These are phyloP conservation scores for Pocota personata DNA, from an alignment of 2,888 invertebrate species.

Conservation along the genomic window DNA sequence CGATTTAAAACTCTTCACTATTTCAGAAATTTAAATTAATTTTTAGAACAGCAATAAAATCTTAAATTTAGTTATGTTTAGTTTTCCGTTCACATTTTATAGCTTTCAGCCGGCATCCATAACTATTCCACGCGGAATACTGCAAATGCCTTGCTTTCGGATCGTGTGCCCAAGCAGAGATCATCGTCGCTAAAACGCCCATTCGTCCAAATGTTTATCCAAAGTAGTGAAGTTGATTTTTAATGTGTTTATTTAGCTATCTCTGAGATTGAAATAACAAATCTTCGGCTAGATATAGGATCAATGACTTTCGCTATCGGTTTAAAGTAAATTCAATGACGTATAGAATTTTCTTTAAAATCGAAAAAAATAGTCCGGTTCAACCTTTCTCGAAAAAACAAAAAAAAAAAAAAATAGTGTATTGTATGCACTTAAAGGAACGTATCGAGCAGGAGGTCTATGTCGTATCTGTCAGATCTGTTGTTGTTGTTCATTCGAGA, in stretches of 20 bases:
- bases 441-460: constrained; percentile 42
- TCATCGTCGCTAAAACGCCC: constrained; percentile 44
- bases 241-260: constrained; percentile 59
- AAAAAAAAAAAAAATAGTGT: neutral
- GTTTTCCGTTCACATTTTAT: constrained; percentile 10
- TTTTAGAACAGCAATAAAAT: constrained; percentile 31
- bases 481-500: constrained; percentile 14
- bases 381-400: constrained; percentile 11
- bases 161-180: constrained; percentile 23
- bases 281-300: constrained; percentile 37
- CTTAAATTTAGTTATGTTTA: constrained; percentile 14
- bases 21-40: constrained; percentile 15
- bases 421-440: constrained; percentile 37
- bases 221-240: constrained; percentile 14
- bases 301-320: constrained; percentile 20
- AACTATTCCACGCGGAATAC: neutral
- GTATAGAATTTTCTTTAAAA: constrained; percentile 5
- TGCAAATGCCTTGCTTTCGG: neutral
- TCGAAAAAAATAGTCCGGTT: constrained; percentile 1
- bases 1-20: constrained; percentile 5
- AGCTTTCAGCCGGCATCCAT: constrained; percentile 10
- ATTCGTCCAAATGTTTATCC: constrained; percentile 43
- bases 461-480: constrained; percentile 34
- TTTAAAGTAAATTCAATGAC: constrained; percentile 20
- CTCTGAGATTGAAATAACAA: constrained; percentile 54